Conservation (phyloP, 2,888 invertebrate species). For the Myopa tessellatipennis region DNA sequence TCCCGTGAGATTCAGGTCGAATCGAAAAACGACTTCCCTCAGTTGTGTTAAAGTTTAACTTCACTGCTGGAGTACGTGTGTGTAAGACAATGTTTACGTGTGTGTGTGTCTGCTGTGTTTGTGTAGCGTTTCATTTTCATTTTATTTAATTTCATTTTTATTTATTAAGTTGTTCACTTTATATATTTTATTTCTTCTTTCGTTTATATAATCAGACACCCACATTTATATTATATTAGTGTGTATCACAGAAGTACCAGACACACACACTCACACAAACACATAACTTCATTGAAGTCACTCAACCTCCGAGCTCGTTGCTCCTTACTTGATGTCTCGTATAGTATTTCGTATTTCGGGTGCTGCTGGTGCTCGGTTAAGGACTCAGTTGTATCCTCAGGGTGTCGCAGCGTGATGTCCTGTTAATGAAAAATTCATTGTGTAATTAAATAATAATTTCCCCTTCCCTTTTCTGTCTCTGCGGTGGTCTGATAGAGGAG, state of each 20-base stretch:
- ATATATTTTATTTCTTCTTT: conserved; percentile 8
- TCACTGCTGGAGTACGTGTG: not conserved
- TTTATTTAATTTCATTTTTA: conserved; percentile 19
- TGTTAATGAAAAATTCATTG: conserved; percentile 42
- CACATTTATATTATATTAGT: not conserved
- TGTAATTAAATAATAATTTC: conserved; percentile 45
- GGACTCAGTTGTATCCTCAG: not conserved
- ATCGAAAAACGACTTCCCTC: no score
- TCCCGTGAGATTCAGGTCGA: no score
- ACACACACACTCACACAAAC: not conserved
- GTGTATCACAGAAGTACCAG: not conserved
- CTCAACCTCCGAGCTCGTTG: conserved; percentile 1
- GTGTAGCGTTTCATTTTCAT: not conserved
- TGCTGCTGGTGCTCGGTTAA: not conserved
- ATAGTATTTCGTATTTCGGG: not conserved
- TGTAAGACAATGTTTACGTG: not conserved
- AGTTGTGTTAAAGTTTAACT: no score
- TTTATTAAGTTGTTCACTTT: conserved; percentile 11
- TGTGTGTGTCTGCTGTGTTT: conserved; percentile 18
- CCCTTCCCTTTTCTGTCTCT: not conserved
- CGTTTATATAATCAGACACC: conserved; percentile 13
- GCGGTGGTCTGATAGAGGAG: no score
- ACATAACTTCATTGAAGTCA: not conserved
- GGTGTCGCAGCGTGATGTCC: conserved; percentile 3
- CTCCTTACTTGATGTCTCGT: not conserved